Base-by-base conservation (phyloP, 1,140 invertebrate species). In the Cydia amplana region DNA sequence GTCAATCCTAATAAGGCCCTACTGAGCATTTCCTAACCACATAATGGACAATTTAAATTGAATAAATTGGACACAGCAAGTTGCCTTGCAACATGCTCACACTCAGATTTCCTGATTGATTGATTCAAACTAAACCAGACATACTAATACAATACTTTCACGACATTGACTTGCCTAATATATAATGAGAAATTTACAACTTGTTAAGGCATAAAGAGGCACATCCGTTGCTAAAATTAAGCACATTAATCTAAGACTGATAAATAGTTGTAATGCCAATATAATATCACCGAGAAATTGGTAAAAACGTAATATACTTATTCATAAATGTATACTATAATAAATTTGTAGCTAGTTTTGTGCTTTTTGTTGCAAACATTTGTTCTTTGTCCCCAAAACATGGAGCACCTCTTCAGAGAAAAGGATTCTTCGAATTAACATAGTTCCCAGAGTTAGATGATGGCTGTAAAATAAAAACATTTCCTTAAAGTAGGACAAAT, bases 371-470 rank as follows among this genome's bases (percentile, higher is more conserved):
- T 88, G 80, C 81, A 75, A 75, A 85, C 80, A 79, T 85, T 87
- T 87, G 82, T 85, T 84, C 83, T 78, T 83, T 82, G 75, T 75
- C 70, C 72, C 67, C 63, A 72, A 55, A 40, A 55, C 23, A 75
- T 43, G 55, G 70, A 63, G 2, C n/a, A 16, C 12, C 49, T 65
- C 77, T 85, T 91, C 87, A 92, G 73, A 92, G 90, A 78, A 92
- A 92, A 55, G 91, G 91, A 82, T 92, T 92, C 77, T 92, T 92
- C 3, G 90, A 89, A 82, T 91, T 91, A 6, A 86, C 75, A 80
- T 85, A 85, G 36, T 81, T 80, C 70, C 86, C 86, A 78, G 90
- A 89, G 81, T 89, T 91, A 75, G 79, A 73, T n/a, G 88, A 73
- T 2, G 86, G 85, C 91, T 92, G 80, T 75, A 92, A 88, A 64